Base-by-base conservation (phyloP, 2,113 vertebrate genomes). In the Perca flavescens region DNA sequence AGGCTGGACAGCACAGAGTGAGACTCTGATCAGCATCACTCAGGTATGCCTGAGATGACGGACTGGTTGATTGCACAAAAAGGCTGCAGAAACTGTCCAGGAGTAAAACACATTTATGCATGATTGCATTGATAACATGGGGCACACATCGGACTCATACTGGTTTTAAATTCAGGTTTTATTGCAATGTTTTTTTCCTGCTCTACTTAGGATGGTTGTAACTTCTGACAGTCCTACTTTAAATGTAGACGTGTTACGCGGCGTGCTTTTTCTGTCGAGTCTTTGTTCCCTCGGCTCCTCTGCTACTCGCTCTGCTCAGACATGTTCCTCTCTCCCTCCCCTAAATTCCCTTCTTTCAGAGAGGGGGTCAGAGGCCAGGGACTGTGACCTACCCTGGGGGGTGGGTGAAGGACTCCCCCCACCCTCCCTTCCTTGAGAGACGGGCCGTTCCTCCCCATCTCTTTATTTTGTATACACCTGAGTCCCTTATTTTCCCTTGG, bases 381-480 rank as follows among this genome's bases (percentile, higher is more conserved):
- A 90, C 89, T 92, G 69, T 91, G 93, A 94, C 94, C 94, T 89
- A 82, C 89, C 94, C 91, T 80, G 77, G 89, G 94, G 94, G 94
- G 84, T 75, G 86, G 88, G 79, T 88, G 88, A 88, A 88, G 74
- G 84, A 34, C 73, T 50, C 70, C 34, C 61, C 76, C 64, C 60
- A 14, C 61, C 31, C 56, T 63, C 74, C 53, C 66, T 6, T 68
- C 68, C 84, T 79, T 77, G 43, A 90, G 78, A 92, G 82, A 90
- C 79, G 77, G 61, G 61, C 79, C 36, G 21, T 80, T 77, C 72
- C 78, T 77, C 50, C 65, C 81, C 89, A 85, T 86, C 86, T 91
- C 92, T 94, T 93, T 95, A 94, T 95, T 95, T 95, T 95, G 94
- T 94, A 94, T 85, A 95, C 94, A 96, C 94, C 94, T 95, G 93